phyloP scores from a whole-genome alignment of 2,888 invertebrate genomes.

The Eristalis arbustorum region DNA sequence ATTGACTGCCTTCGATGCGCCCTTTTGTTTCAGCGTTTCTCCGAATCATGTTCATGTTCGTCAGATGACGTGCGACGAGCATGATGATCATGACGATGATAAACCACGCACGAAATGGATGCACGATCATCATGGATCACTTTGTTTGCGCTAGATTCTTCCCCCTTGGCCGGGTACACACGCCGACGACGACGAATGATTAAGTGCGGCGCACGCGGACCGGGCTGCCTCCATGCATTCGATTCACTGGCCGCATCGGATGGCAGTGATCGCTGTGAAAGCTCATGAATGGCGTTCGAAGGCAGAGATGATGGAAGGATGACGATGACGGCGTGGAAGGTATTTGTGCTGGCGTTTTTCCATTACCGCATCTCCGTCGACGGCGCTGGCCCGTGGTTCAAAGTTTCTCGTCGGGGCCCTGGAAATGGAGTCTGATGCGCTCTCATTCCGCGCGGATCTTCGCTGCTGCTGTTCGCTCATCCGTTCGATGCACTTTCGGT shows the following conservation, averaged over 20 bases:
- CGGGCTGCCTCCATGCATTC: constrained; percentile 21
- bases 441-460: constrained; percentile 11
- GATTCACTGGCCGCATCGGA: constrained; percentile 27
- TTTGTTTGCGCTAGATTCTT: constrained; percentile 67
- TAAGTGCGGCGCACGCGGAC: constrained; percentile 25
- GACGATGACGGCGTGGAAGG: not conserved
- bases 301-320: not conserved
- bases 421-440: constrained; percentile 49
- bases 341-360: constrained; percentile 55
- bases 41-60: not conserved
- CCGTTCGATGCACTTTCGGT: not conserved
- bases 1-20: constrained; percentile 17
- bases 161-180: constrained; percentile 37
- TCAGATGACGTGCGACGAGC: constrained; percentile 62
- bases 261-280: constrained; percentile 44
- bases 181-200: constrained; percentile 40
- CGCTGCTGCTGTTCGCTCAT: not conserved
- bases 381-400: constrained; percentile 21
- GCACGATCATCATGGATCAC: constrained; percentile 68
- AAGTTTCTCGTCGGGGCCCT: constrained; percentile 41
- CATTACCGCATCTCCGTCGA: constrained; percentile 63
- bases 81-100: constrained; percentile 63
- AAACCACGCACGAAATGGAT: constrained; percentile 63
- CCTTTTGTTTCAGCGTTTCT: constrained; percentile 13
- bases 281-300: constrained; percentile 34